Conservation (phyloP, 2,113 vertebrate genomes). For the Recurvirostra avosetta region DNA sequence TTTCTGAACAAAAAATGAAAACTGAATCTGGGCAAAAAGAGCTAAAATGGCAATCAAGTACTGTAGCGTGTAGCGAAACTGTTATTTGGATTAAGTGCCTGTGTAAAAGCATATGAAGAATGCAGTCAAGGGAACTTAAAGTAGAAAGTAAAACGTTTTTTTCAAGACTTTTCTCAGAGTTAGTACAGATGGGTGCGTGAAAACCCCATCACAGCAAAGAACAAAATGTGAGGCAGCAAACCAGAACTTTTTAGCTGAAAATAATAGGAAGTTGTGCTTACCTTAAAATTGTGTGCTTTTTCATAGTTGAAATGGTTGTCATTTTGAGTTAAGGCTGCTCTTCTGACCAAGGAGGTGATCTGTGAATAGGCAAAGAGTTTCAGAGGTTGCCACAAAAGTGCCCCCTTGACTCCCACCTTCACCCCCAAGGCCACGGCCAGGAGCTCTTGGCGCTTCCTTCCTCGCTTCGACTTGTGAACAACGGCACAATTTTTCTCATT, state of each 20-base stretch:
- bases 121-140: not conserved
- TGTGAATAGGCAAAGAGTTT: slow-evolving; percentile 97
- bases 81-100: not conserved
- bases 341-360: slow-evolving; percentile 91
- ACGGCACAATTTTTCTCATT: slow-evolving; percentile 77
- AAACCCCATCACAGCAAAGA: not conserved
- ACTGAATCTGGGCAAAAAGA: not conserved
- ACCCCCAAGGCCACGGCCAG: slow-evolving; percentile 89
- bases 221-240: not conserved
- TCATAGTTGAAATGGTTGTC: slow-evolving; percentile 95
- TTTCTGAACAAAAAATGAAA: not conserved
- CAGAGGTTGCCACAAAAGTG: slow-evolving; percentile 93
- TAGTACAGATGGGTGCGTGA: not conserved
- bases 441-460: slow-evolving; percentile 88
- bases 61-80: not conserved
- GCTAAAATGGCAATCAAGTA: not conserved
- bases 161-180: not conserved
- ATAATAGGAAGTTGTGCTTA: slow-evolving; percentile 66
- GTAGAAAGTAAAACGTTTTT: not conserved
- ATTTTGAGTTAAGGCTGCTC: slow-evolving; percentile 86
- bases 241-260: not conserved
- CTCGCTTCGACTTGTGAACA: slow-evolving; percentile 81
- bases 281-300: slow-evolving; percentile 99
- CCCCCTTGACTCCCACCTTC: slow-evolving; percentile 85
- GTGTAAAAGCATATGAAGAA: not conserved